These are phyloP conservation scores for Carassius carassius DNA, from an alignment of 2,113 vertebrate genomes.

Conservation along the genomic window DNA sequence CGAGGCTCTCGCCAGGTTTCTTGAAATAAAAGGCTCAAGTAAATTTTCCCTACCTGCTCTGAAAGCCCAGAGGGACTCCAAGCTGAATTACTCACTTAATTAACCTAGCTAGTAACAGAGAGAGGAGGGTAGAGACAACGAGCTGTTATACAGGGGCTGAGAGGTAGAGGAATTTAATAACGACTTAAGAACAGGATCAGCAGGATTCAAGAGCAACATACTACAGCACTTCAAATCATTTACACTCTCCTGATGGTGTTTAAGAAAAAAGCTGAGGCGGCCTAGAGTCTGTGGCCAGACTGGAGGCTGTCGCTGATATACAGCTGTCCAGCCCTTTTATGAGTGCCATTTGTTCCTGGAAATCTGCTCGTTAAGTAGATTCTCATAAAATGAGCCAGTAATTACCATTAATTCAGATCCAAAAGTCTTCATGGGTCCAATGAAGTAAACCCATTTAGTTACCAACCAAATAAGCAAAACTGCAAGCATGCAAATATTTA, in stretches of 20 bases:
- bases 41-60: conserved; percentile 54
- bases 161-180: conserved; percentile 44
- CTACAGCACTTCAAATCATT: conserved; percentile 8
- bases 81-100: conserved; percentile 61
- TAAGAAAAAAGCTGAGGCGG: background rate
- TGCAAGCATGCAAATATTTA: background rate
- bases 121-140: conserved; percentile 18
- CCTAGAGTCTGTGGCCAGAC: background rate
- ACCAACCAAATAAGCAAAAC: background rate
- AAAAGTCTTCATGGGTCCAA: conserved; percentile 23
- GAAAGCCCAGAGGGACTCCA: conserved; percentile 52
- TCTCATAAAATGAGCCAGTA: conserved; percentile 9
- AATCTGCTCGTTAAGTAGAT: conserved; percentile 13
- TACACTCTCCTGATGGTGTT: conserved; percentile 15
- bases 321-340: conserved; percentile 33
- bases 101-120: conserved; percentile 48
- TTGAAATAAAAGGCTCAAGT: conserved; percentile 53
- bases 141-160: conserved; percentile 37
- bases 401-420: conserved; percentile 14
- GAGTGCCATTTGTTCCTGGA: conserved; percentile 12
- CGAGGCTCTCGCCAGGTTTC: conserved; percentile 49
- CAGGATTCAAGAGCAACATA: conserved; percentile 33
- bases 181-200: conserved; percentile 32
- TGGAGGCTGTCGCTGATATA: background rate
- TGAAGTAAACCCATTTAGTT: background rate